Evolutionary conservation across 1,140 invertebrate genomes (phyloP).

Genomic region (Anoplolepis gracilipes): DNA sequence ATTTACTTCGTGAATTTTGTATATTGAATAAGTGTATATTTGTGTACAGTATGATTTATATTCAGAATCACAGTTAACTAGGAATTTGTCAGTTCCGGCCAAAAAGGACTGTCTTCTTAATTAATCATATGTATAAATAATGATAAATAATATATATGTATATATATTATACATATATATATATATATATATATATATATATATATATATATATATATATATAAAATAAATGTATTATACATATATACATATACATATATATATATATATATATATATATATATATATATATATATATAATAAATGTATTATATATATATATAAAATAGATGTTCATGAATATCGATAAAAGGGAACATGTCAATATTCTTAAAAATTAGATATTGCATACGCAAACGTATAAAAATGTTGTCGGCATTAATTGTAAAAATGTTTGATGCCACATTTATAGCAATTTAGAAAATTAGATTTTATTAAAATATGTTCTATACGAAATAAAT

Average conservation of each 20-base stretch:
- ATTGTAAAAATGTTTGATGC: not conserved
- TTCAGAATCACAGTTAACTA: not conserved
- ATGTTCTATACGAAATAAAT: not conserved
- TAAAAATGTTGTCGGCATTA: not conserved
- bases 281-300: no score
- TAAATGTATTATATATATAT: not conserved
- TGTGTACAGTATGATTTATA: constrained; percentile 19
- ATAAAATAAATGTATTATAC: not conserved
- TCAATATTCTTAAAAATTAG: not conserved
- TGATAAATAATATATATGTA: not conserved
- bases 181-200: not conserved
- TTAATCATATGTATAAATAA: no score
- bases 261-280: not conserved
- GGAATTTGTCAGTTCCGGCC: not conserved
- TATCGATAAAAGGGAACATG: not conserved
- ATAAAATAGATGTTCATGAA: not conserved
- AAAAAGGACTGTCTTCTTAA: constrained; percentile 20
- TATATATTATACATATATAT: no score
- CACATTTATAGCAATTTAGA: not conserved
- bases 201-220: no score
- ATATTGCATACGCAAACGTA: not conserved
- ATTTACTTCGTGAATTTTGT: constrained; percentile 15
- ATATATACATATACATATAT: not conserved
- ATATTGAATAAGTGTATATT: constrained; percentile 24
- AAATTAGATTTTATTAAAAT: not conserved